Conservation (phyloP, 2,113 vertebrate species). For the Misgurnus anguillicaudatus region DNA sequence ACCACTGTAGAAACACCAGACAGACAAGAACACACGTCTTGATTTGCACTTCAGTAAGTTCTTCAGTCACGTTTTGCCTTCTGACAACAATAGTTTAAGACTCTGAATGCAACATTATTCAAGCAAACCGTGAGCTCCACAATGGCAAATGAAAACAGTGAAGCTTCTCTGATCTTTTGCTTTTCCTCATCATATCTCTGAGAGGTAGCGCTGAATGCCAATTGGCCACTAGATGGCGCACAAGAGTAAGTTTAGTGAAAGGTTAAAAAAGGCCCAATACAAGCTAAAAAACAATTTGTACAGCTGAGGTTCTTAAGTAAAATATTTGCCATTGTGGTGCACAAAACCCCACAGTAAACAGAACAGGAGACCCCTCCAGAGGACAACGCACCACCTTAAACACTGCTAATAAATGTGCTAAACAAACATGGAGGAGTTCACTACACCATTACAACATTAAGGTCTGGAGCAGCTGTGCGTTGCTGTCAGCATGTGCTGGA, state of each 20-base stretch:
- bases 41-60: background rate
- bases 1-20: background rate
- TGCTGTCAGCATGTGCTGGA: slow-evolving; percentile 81
- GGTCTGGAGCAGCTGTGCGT: slow-evolving; percentile 57
- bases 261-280: background rate
- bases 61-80: background rate
- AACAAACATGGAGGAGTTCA: background rate
- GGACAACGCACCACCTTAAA: slow-evolving; percentile 52
- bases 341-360: slow-evolving; percentile 19
- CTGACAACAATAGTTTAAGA: background rate
- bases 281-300: background rate
- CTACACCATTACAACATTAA: slow-evolving; percentile 41
- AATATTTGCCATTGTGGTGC: background rate
- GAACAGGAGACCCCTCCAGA: slow-evolving; percentile 16
- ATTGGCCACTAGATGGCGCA: background rate
- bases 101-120: background rate
- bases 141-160: background rate
- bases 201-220: background rate
- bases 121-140: background rate
- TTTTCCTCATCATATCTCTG: background rate
- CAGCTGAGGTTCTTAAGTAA: background rate
- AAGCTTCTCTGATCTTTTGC: background rate
- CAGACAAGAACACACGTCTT: background rate
- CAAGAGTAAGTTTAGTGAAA: background rate
- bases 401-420: slow-evolving; percentile 61